These are phyloP conservation scores for Ecdyonurus torrentis DNA, from an alignment of 2,888 invertebrate genomes.

Conservation along the genomic window DNA sequence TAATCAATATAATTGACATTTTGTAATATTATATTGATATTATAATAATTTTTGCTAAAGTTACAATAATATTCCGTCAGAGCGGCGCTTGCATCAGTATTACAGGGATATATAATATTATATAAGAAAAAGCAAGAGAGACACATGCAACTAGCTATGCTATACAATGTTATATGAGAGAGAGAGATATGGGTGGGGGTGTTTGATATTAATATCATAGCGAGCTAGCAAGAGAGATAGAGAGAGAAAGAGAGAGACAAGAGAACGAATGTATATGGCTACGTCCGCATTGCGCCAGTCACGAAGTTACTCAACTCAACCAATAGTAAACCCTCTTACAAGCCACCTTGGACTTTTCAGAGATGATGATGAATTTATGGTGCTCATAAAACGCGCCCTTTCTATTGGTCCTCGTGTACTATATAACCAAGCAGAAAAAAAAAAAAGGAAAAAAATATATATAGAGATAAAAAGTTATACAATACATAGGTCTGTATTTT, in stretches of 20 bases:
- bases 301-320: not conserved
- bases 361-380: slow-evolving; percentile 4
- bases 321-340: slow-evolving; percentile 1
- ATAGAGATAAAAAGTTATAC: not conserved
- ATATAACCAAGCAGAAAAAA: not conserved
- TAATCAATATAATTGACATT: too few relatives aligned
- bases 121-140: not conserved
- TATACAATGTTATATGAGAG: not conserved
- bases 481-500: not conserved
- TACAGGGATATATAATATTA: too few relatives aligned
- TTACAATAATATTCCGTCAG: not conserved
- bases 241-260: not conserved
- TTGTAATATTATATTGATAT: too few relatives aligned
- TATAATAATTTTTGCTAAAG: too few relatives aligned
- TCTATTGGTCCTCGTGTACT: not conserved
- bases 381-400: slow-evolving; percentile 3
- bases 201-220: not conserved
- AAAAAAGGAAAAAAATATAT: not conserved
- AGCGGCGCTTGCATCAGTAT: not conserved
- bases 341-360: not conserved
- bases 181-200: not conserved
- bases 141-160: not conserved
- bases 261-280: slow-evolving; percentile 1
- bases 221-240: too few relatives aligned
- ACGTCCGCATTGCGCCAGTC: slow-evolving; percentile 2